Base-by-base conservation (phyloP, 53 echinoderm and acorn worm genomes). In the Paracentrotus lividus region DNA sequence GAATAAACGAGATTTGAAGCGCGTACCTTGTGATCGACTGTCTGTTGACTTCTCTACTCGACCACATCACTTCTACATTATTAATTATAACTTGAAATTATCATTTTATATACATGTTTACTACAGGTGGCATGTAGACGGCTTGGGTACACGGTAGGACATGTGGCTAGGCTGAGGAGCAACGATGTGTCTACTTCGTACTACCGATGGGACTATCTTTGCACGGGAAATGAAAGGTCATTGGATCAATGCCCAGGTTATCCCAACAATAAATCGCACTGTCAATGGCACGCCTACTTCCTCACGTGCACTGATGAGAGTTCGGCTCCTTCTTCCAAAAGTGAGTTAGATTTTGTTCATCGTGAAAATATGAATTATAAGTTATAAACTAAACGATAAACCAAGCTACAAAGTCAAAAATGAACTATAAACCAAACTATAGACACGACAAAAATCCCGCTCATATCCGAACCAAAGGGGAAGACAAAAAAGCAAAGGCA, bases 121-220 rank as follows among this genome's bases (percentile, higher is more conserved):
- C 47, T 81, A 24, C 86, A 86, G 86, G 86, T 86, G 53, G 86
- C 56, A 38, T 86, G 86, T 36, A 34, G 55, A 24, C 33, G 8
- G 20, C 56, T 86, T 7, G 86, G 86, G 1, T 86, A 86, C 57
- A 9, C 81, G 1, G 26, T 27, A 45, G 81, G 47, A 23, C 47
- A 47, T 47, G 44, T 47, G 3, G n/a, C 12, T 10, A 45, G 8
- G 8, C 2, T 47, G 7, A 81, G 24, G 1, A 47, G 9, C 27
- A 10, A 1, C 8, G 81, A 81, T n/a, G 26, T 47, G 2, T 21
- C 24, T n/a, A n/a, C n/a, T 12, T 24, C 47, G 26, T 44, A n/a
- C 44, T 47, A 47, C 13, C 24, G 26, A 27, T 0, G 81, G 81
- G 49, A 81, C 47, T 81, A 81, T 42, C 7, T 5, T n/a, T 81